Conservation (phyloP, 2,888 invertebrate genomes). For the Phyllotreta cruciferae region DNA sequence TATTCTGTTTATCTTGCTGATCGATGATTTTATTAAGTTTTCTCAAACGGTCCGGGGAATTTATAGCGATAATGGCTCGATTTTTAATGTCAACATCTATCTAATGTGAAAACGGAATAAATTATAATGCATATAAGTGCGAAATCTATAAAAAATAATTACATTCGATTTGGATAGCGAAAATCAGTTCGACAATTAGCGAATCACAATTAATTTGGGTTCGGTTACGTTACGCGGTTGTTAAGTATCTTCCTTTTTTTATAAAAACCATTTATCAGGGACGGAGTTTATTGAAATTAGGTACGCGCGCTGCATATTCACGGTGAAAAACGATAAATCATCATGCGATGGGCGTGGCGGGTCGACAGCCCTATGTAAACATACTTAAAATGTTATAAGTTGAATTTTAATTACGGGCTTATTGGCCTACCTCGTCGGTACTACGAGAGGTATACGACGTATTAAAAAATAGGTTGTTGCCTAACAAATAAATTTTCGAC, state of each 20-base stretch:
- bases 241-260: conserved; percentile 47
- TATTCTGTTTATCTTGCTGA: conserved; percentile 7
- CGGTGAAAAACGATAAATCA: conserved; percentile 57
- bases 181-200: conserved; percentile 32
- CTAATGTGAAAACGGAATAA: no score
- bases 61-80: no score
- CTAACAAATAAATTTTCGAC: no score
- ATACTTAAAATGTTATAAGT: conserved; percentile 44
- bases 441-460: no score
- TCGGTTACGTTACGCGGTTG: conserved; percentile 38
- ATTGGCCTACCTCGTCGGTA: conserved; percentile 23
- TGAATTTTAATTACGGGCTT: conserved; percentile 55
- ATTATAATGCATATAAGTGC: no score
- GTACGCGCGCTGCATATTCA: conserved; percentile 59
- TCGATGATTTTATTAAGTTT: conserved; percentile 5
- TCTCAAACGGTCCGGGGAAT: no score
- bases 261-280: conserved; percentile 55
- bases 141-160: background rate
- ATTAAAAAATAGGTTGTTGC: no score
- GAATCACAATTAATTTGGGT: conserved; percentile 35
- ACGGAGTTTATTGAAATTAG: conserved; percentile 57
- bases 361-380: conserved; percentile 51
- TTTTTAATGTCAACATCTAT: no score
- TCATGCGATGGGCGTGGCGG: conserved; percentile 46
- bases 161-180: background rate